Evolutionary conservation across 2,113 vertebrate genomes (phyloP), one percentile per base, ranked within the genome.

Genomic region (Cephalopterus ornatus): DNA sequence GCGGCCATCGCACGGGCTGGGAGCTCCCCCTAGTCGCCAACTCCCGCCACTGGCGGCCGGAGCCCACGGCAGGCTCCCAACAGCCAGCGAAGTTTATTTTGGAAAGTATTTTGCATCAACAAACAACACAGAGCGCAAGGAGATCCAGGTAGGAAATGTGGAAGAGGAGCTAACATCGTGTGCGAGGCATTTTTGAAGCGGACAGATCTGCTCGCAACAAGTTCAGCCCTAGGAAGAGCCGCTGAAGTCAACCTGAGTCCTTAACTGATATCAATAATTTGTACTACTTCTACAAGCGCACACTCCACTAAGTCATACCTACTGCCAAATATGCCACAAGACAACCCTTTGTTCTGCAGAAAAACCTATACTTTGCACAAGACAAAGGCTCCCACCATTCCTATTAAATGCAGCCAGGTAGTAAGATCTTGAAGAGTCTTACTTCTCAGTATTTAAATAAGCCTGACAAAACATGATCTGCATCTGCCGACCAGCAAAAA

Each of bases 11-110:
- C 62, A 93, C 98, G 74, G 98, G 96, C 98, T 91, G 88, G 32
- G 98, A 98, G 98, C 98, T 96, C 98, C 98, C 98, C 98, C 98
- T 98, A 98, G 98, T 97, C 78, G 98, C 80, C 96, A 78, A 13
- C 12, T 32, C 12, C 78, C 86, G 97, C 81, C 94, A 97, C 66
- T 96, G 86, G 67, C 91, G 67, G 93, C 92, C 88, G 49, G 46
- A 78, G 15, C 89, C 23, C 68, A 18, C 73, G 67, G 75, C 90
- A 83, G 56, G 28, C 96, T 92, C 52, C 85, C 85, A 28, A 85
- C 94, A 96, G 95, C 92, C 96, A 79, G 84, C 44, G 91, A 98
- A 98, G 98, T 98, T 98, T 98, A 97, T 97, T 98, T 97, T 93
- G 97, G 95, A 96, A 97, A 94, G 95, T 96, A 42, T 96, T 95